phyloP scores from a whole-genome alignment of 2,888 invertebrate genomes.

The Loripinus fragilis region DNA sequence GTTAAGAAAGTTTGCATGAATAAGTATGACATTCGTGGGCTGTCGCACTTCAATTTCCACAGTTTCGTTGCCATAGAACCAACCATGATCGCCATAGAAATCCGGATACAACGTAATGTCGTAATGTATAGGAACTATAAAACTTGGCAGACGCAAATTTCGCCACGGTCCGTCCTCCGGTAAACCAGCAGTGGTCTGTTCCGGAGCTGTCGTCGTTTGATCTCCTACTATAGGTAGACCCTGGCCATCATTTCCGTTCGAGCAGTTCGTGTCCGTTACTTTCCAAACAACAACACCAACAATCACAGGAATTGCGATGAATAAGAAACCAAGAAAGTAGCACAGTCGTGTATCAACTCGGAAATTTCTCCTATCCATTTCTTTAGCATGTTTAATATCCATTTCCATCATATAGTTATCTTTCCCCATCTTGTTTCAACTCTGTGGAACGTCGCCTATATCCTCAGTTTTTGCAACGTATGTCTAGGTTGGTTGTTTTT shows the following conservation, averaged over 20 bases:
- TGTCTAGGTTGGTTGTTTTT: too few species aligned
- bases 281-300: constrained; percentile 74
- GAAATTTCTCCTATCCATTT: too few species aligned
- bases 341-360: constrained; percentile 59
- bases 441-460: too few species aligned
- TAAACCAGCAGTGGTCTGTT: constrained; percentile 30
- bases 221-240: not conserved
- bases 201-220: constrained; percentile 19
- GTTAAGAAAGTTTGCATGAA: constrained; percentile 86
- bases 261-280: constrained; percentile 56
- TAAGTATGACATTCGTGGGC: constrained; percentile 82
- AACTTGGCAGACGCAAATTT: constrained; percentile 86
- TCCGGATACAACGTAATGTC: constrained; percentile 88
- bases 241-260: not conserved
- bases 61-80: constrained; percentile 79
- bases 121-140: constrained; percentile 88
- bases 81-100: constrained; percentile 84
- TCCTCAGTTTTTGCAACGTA: too few species aligned
- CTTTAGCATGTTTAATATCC: too few species aligned
- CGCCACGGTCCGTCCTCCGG: constrained; percentile 71
- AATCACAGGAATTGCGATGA: constrained; percentile 66
- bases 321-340: constrained; percentile 64
- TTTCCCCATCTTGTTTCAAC: too few species aligned
- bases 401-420: too few species aligned
- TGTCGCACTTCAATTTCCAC: constrained; percentile 78